Conservation (phyloP, 2,888 invertebrate genomes). For the Stictocephala bisonia region DNA sequence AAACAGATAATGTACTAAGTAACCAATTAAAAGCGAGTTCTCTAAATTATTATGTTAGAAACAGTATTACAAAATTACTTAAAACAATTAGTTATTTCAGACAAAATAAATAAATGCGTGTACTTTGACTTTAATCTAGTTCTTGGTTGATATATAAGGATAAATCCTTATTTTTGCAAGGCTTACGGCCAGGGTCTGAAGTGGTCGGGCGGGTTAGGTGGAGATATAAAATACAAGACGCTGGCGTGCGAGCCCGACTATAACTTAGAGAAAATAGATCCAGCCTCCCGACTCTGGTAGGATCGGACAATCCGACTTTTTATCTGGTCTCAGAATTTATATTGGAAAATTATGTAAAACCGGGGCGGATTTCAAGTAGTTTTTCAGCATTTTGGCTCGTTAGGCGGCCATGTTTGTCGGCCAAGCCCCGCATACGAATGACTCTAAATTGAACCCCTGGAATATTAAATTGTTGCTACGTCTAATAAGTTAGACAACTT, state of each 20-base stretch:
- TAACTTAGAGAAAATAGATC: conserved; percentile 37
- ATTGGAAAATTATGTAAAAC: conserved; percentile 37
- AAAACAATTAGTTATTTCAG: too few species aligned
- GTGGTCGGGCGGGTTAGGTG: neutral
- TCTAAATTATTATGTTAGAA: too few species aligned
- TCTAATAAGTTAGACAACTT: conserved; percentile 47
- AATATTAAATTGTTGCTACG: conserved; percentile 40
- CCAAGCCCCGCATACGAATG: conserved; percentile 33
- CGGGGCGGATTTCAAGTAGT: conserved; percentile 34
- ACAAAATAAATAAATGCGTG: too few species aligned
- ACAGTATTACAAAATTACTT: too few species aligned
- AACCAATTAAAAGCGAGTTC: too few species aligned
- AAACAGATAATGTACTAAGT: too few species aligned
- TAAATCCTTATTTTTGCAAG: too few species aligned
- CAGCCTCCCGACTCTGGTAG: conserved; percentile 20
- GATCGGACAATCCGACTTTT: conserved; percentile 15
- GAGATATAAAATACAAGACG: conserved; percentile 35
- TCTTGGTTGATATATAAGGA: too few species aligned
- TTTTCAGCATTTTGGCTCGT: neutral
- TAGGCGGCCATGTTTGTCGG: too few species aligned
- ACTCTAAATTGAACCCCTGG: conserved; percentile 21
- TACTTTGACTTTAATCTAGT: too few species aligned
- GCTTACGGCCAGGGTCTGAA: neutral
- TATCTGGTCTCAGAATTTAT: conserved; percentile 33
- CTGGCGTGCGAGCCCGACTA: conserved; percentile 9